Conservation (phyloP, 2,113 vertebrate species). For the Barbus barbus region DNA sequence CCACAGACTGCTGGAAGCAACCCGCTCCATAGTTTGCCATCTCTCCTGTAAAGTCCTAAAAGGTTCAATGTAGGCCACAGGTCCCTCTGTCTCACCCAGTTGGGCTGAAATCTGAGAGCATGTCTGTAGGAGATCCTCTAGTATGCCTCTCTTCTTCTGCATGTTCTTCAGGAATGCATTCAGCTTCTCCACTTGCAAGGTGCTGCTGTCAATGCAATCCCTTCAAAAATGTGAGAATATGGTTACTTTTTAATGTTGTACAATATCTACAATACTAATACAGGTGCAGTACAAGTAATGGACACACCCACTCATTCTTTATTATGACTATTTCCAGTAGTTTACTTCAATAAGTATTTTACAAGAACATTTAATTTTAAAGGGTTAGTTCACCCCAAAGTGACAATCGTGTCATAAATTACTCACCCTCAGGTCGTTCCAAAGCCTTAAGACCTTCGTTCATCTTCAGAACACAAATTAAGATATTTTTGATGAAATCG, state of each 20-base stretch:
- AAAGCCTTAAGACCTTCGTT: too few relatives aligned
- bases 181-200: conserved; percentile 77
- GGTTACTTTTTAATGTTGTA: background rate
- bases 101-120: conserved; percentile 74
- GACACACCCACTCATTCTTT: background rate
- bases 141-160: conserved; percentile 69
- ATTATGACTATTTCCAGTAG: too few relatives aligned
- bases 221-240: conserved; percentile 64
- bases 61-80: conserved; percentile 76
- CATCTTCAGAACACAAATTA: too few relatives aligned
- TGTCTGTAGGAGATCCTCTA: conserved; percentile 71
- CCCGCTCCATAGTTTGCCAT: conserved; percentile 78
- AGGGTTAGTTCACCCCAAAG: too few relatives aligned
- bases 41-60: conserved; percentile 78
- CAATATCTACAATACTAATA: too few relatives aligned
- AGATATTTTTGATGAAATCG: too few relatives aligned
- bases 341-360: too few relatives aligned
- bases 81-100: conserved; percentile 77
- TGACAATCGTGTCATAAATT: too few relatives aligned
- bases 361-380: too few relatives aligned
- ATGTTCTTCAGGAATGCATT: conserved; percentile 71
- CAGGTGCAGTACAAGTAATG: too few relatives aligned
- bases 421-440: too few relatives aligned
- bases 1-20: conserved; percentile 74
- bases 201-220: conserved; percentile 71